Percentiles rank a stretch among this genome's conserved stretches.
Conservation (phyloP, 2,888 invertebrate genomes). For the Vannuccia rotundouncinata region DNA sequence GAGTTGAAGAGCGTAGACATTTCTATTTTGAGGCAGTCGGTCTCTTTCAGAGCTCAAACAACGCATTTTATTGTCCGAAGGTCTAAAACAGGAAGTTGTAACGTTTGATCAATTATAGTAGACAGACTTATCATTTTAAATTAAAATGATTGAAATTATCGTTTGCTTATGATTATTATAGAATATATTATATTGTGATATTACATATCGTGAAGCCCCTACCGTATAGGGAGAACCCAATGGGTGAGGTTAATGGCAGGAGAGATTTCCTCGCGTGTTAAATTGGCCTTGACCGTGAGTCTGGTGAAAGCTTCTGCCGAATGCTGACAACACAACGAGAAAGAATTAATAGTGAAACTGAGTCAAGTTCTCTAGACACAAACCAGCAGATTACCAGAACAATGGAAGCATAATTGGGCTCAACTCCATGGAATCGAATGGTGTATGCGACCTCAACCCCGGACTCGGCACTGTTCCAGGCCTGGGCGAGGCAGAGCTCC, state of each 20-base stretch:
- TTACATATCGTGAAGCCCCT: too few relatives aligned
- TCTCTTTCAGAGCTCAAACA: slow-evolving; percentile 71
- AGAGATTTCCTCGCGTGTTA: slow-evolving; percentile 72
- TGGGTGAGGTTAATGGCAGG: slow-evolving; percentile 65
- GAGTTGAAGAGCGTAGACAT: slow-evolving; percentile 81
- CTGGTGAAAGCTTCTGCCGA: slow-evolving; percentile 69
- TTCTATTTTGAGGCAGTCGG: slow-evolving; percentile 74
- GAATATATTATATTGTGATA: too few relatives aligned
- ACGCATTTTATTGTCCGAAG: slow-evolving; percentile 70
- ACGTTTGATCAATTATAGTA: slow-evolving; percentile 41
- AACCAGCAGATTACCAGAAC: slow-evolving; percentile 61
- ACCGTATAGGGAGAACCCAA: slow-evolving; percentile 50
- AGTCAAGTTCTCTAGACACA: too few relatives aligned
- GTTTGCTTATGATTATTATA: too few relatives aligned
- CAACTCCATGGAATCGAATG: slow-evolving; percentile 74
- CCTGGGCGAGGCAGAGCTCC: slow-evolving; percentile 83
- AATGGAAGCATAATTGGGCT: slow-evolving; percentile 62
- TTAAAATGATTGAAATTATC: neutral
- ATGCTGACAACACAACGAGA: slow-evolving; percentile 57
- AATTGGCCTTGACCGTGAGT: slow-evolving; percentile 65
- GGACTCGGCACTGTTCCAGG: slow-evolving; percentile 79
- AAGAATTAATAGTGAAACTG: slow-evolving; percentile 2
- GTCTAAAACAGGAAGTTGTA: too few relatives aligned
- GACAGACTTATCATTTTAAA: slow-evolving; percentile 19
- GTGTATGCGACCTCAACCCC: slow-evolving; percentile 68